Percentiles rank a stretch among this genome's conserved stretches.
phyloP scores from a whole-genome alignment of 2,113 vertebrate species.

The Trichomycterus rosablanca region DNA sequence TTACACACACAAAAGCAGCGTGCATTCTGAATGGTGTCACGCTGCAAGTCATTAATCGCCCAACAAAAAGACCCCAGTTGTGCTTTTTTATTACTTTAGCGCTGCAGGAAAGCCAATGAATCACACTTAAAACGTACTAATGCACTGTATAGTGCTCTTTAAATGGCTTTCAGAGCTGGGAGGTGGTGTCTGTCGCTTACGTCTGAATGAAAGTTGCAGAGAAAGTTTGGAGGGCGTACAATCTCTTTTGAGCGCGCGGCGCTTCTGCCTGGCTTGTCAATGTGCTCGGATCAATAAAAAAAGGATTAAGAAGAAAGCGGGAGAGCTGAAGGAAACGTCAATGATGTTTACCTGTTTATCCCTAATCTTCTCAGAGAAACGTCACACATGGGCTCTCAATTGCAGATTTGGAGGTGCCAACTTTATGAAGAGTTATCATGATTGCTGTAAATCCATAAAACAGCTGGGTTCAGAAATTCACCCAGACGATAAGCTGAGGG shows the following conservation, averaged over 20 bases:
- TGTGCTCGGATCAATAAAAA: slow-evolving; percentile 35
- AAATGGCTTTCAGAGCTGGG: background rate
- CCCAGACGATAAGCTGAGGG: too few species aligned
- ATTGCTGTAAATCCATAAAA: too few species aligned
- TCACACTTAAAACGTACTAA: slow-evolving; percentile 16
- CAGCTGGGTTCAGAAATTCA: too few species aligned
- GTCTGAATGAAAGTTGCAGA: too few species aligned
- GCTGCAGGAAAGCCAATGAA: background rate
- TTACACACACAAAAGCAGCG: slow-evolving; percentile 17
- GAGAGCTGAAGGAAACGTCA: slow-evolving; percentile 39
- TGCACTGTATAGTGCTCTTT: background rate
- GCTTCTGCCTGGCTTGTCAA: slow-evolving; percentile 23
- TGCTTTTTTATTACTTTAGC: slow-evolving; percentile 13
- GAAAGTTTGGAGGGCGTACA: slow-evolving; percentile 17
- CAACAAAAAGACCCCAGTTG: slow-evolving; percentile 8
- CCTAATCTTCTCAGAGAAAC: too few species aligned
- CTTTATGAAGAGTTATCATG: too few species aligned
- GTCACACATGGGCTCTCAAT: too few species aligned
- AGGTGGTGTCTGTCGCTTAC: slow-evolving; percentile 1
- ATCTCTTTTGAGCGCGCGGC: slow-evolving; percentile 30
- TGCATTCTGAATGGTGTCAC: slow-evolving; percentile 6
- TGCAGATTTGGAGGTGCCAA: too few species aligned
- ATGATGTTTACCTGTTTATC: slow-evolving; percentile 41
- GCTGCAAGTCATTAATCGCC: slow-evolving; percentile 18
- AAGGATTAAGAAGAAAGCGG: slow-evolving; percentile 44